Evolutionary conservation across 2,797 vertebrate genomes (phyloP).

Genomic region (Sorex maritimensis): DNA sequence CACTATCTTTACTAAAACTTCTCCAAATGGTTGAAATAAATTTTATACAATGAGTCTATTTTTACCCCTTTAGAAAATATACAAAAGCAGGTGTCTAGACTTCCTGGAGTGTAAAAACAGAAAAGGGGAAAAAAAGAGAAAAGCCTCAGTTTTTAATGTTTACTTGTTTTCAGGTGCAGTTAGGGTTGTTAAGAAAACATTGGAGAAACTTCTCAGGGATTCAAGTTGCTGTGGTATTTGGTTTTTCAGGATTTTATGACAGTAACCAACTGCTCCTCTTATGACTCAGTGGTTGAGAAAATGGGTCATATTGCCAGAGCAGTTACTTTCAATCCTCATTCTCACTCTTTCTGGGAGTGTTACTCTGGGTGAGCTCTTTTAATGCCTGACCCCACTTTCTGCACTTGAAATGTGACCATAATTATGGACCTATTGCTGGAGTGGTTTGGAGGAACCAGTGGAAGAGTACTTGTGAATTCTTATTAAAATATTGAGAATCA

Average conservation of each 20-base stretch:
- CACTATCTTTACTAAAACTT: constrained; percentile 88
- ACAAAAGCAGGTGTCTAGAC: constrained; percentile 89
- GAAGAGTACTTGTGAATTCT: neutral
- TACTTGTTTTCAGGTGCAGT: constrained; percentile 87
- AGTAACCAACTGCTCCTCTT: neutral
- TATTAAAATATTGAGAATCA: neutral
- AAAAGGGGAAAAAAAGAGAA: neutral
- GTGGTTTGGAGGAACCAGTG: neutral
- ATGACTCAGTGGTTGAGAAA: neutral
- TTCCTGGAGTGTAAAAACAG: constrained; percentile 78
- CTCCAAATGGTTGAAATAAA: constrained; percentile 86
- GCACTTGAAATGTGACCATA: constrained; percentile 14
- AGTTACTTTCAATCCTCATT: neutral
- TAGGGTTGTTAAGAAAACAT: constrained; percentile 82
- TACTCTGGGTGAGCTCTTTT: constrained; percentile 11
- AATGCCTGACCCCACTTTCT: neutral
- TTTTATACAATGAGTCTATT: constrained; percentile 87
- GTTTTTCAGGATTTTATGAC: constrained; percentile 35
- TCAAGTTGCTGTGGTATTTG: neutral
- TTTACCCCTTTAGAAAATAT: constrained; percentile 87
- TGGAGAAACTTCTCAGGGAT: constrained; percentile 27
- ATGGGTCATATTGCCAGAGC: neutral
- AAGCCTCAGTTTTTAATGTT: constrained; percentile 86
- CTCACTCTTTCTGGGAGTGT: neutral
- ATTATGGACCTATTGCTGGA: neutral